Evolutionary conservation across 2,113 vertebrate genomes (phyloP).

Genomic region (Numida meleagris): DNA sequence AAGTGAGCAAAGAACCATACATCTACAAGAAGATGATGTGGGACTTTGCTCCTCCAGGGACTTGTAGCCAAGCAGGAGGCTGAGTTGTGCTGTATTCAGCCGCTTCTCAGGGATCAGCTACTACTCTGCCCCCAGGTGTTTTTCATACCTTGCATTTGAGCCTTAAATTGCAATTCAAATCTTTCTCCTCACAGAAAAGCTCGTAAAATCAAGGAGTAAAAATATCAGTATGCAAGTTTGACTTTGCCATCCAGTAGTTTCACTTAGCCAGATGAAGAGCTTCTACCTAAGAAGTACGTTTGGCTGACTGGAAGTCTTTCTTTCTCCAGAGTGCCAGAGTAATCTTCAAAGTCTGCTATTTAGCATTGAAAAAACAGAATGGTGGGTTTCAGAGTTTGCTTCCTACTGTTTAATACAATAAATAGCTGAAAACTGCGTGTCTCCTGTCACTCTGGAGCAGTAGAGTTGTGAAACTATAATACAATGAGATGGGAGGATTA

Average conservation of each 20-base stretch:
- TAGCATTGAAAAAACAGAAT: neutral
- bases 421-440: neutral
- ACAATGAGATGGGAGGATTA: neutral
- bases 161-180: neutral
- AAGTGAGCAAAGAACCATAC: neutral
- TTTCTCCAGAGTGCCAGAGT: slow-evolving; percentile 7
- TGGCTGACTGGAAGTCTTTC: neutral
- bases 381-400: neutral
- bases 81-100: neutral
- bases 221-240: neutral
- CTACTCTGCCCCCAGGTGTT: neutral
- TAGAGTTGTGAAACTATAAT: neutral
- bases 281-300: neutral
- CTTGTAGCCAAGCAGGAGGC: neutral
- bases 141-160: neutral
- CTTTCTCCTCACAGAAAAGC: neutral
- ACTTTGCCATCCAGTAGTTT: neutral
- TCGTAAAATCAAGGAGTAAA: neutral
- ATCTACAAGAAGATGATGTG: neutral
- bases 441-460: neutral
- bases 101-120: neutral
- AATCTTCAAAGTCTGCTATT: neutral
- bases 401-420: neutral
- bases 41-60: neutral
- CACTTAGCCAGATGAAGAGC: neutral